Percentiles rank a stretch among this genome's conserved stretches.
Conservation (phyloP, 2,888 invertebrate species). For the Ochropleura leucogaster region DNA sequence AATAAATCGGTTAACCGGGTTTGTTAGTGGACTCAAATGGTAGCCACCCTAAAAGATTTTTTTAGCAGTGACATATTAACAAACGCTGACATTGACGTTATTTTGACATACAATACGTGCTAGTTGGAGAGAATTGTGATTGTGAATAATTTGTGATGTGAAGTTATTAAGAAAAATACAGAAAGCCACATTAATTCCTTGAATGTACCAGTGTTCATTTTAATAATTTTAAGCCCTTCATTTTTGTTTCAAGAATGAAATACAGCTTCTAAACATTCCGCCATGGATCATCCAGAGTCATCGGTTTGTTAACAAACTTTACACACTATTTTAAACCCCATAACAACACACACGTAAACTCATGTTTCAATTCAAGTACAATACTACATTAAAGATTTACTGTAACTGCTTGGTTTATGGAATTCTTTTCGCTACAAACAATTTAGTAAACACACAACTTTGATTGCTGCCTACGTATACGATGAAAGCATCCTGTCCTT, state of each 20-base stretch:
- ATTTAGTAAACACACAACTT: slow-evolving; percentile 13
- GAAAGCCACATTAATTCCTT: slow-evolving; percentile 17
- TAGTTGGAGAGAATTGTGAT: slow-evolving; percentile 7
- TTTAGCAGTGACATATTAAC: slow-evolving; percentile 22
- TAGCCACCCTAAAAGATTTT: slow-evolving; percentile 10
- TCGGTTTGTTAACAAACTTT: slow-evolving; percentile 64
- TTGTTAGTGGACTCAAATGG: slow-evolving; percentile 11
- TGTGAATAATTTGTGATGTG: slow-evolving; percentile 20
- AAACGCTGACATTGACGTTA: slow-evolving; percentile 17
- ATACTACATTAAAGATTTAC: background rate
- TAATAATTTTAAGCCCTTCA: background rate
- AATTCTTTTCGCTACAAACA: slow-evolving; percentile 3
- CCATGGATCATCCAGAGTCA: slow-evolving; percentile 64
- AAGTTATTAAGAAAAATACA: slow-evolving; percentile 12
- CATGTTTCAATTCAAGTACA: slow-evolving; percentile 8
- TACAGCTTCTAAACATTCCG: slow-evolving; percentile 29
- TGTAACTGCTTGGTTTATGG: background rate
- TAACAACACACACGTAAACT: slow-evolving; percentile 2
- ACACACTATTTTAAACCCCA: background rate
- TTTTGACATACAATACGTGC: slow-evolving; percentile 25
- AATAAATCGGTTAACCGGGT: background rate
- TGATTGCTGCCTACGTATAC: slow-evolving; percentile 42
- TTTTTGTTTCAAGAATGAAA: slow-evolving; percentile 48
- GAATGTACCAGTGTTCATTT: background rate
- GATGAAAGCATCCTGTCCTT: slow-evolving; percentile 46